Evolutionary conservation across 2,797 vertebrate genomes (phyloP).

Genomic region (Sebastiscus albofasciatus): DNA sequence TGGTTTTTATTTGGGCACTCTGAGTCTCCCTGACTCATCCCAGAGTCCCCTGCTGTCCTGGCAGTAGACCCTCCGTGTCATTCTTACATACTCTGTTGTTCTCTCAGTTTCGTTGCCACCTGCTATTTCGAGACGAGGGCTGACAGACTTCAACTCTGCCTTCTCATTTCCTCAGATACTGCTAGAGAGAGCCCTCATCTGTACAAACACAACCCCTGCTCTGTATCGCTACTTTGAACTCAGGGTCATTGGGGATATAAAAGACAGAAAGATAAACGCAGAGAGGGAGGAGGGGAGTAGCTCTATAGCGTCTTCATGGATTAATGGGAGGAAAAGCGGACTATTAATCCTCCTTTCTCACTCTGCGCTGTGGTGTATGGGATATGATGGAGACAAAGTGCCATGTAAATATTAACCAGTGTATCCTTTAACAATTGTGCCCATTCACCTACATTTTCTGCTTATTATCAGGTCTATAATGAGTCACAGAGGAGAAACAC

Average conservation of each 20-base stretch:
- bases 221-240: slow-evolving; percentile 44
- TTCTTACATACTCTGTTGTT: slow-evolving; percentile 19
- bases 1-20: background rate
- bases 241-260: slow-evolving; percentile 23
- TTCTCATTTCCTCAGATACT: slow-evolving; percentile 48
- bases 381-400: slow-evolving; percentile 72
- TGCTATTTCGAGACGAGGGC: slow-evolving; percentile 64
- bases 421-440: slow-evolving; percentile 65
- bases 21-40: background rate
- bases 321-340: slow-evolving; percentile 60
- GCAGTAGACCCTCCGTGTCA: slow-evolving; percentile 13
- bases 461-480: slow-evolving; percentile 77
- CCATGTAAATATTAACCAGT: slow-evolving; percentile 76
- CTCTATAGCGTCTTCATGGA: slow-evolving; percentile 50
- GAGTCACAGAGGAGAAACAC: slow-evolving; percentile 75
- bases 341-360: slow-evolving; percentile 62
- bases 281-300: slow-evolving; percentile 17
- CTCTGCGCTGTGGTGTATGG: slow-evolving; percentile 16
- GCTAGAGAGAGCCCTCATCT: slow-evolving; percentile 48
- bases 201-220: slow-evolving; percentile 41
- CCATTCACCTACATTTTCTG: slow-evolving; percentile 70
- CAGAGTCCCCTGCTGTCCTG: slow-evolving; percentile 27
- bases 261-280: slow-evolving; percentile 31
- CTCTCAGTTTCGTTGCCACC: slow-evolving; percentile 62
- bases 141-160: slow-evolving; percentile 60